Conservation (phyloP, 2,113 vertebrate species). For the Macrotis lagotis region DNA sequence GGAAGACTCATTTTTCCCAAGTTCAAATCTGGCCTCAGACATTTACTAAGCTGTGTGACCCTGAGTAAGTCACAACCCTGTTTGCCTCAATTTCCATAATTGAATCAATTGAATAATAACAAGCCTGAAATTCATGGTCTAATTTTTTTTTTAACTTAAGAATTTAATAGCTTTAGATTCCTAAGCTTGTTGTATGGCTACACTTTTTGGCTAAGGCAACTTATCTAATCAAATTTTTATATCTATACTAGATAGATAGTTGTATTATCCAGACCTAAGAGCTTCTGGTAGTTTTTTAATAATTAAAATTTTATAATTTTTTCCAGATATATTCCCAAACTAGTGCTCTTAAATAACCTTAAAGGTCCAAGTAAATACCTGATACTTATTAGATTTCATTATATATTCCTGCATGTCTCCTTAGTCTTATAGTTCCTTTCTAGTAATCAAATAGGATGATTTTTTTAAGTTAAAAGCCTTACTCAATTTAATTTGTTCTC, state of each 20-base stretch:
- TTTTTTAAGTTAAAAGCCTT: background rate
- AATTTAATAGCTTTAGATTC: conserved; percentile 1
- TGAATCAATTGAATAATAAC: background rate
- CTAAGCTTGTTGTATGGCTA: conserved; percentile 7
- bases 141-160: background rate
- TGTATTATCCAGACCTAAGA: conserved; percentile 5
- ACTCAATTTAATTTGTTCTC: background rate
- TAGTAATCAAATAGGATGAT: background rate
- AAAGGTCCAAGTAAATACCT: background rate
- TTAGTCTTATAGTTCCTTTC: background rate
- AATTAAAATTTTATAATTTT: background rate
- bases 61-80: no score
- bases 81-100: background rate
- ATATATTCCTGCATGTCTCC: conserved; percentile 14
- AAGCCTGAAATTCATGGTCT: background rate
- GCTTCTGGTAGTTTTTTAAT: background rate
- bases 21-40: background rate
- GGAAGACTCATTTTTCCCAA: background rate
- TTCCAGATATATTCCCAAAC: conserved; percentile 41
- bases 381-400: background rate
- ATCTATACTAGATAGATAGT: background rate
- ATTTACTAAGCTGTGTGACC: background rate
- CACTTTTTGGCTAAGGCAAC: conserved; percentile 12
- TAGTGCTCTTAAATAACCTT: background rate
- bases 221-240: conserved; percentile 25